phyloP scores from a whole-genome alignment of 1,140 invertebrate genomes.

The Thaumetopoea pityocampa region DNA sequence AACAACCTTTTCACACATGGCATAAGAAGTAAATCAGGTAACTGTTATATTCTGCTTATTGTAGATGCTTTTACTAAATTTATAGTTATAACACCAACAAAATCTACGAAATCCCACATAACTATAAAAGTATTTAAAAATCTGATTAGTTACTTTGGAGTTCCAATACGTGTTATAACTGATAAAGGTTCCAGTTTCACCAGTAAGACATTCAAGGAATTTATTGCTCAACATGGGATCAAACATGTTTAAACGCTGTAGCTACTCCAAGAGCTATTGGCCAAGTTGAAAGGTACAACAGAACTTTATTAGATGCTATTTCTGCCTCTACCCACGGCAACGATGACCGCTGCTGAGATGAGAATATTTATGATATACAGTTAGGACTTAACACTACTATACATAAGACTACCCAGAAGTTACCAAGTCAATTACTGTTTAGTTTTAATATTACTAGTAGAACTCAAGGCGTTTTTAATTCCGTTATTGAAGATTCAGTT shows the following conservation, averaged over 20 bases:
- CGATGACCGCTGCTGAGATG: constrained; percentile 25
- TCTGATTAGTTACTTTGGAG: constrained; percentile 26
- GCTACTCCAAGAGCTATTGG: constrained; percentile 31
- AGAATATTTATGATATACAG: constrained; percentile 26
- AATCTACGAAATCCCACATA: constrained; percentile 22
- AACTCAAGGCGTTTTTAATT: constrained; percentile 18
- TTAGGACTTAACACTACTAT: constrained; percentile 28
- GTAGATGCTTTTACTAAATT: constrained; percentile 33
- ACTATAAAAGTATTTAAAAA: constrained; percentile 21
- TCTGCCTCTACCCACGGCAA: constrained; percentile 15
- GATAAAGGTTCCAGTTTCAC: constrained; percentile 31
- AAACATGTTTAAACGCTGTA: constrained; percentile 32
- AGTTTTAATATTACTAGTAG: constrained; percentile 22
- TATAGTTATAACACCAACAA: constrained; percentile 21
- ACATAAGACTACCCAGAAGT: constrained; percentile 24
- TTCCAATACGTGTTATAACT: constrained; percentile 23
- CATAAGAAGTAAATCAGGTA: constrained; percentile 26
- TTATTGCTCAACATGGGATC: constrained; percentile 17
- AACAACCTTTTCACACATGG: constrained; percentile 42
- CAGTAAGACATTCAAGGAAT: constrained; percentile 23
- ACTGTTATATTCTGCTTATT: constrained; percentile 28
- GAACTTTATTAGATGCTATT: constrained; percentile 27
- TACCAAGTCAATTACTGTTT: constrained; percentile 27
- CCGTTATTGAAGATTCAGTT: constrained; percentile 15
- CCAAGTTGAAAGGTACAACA: constrained; percentile 33